Conservation (phyloP, 2,888 invertebrate species). For the Campoletis raptor region DNA sequence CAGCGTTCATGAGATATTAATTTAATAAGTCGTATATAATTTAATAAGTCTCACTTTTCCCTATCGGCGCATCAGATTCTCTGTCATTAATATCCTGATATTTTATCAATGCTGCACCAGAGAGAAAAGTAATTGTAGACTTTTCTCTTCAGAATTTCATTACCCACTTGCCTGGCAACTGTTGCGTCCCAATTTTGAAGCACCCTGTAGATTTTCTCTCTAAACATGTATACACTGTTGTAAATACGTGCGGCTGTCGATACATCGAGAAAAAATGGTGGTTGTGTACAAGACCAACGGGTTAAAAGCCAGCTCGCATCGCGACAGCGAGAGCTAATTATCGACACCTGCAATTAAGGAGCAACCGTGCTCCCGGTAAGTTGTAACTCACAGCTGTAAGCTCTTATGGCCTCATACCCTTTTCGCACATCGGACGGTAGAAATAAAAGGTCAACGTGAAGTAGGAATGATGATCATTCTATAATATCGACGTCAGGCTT, state of each 20-base stretch:
- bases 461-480: neutral
- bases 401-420: constrained; percentile 29
- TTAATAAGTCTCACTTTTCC: too few relatives aligned
- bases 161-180: too few relatives aligned
- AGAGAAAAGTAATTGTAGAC: neutral
- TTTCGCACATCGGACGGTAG: neutral
- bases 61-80: neutral
- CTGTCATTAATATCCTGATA: neutral
- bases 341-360: constrained; percentile 64
- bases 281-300: neutral
- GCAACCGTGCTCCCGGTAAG: neutral
- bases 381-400: constrained; percentile 46
- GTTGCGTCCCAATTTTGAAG: neutral
- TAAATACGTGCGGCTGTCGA: neutral
- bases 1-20: neutral
- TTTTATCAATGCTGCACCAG: neutral
- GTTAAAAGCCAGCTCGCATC: constrained; percentile 1
- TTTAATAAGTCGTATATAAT: too few relatives aligned
- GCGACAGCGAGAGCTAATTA: constrained; percentile 52
- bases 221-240: neutral
- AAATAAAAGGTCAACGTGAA: constrained; percentile 9
- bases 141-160: neutral
- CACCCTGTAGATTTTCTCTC: neutral
- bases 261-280: neutral
- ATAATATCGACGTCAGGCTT: neutral